Base-by-base conservation (phyloP, 2,888 invertebrate species). In the Euproctis similis region DNA sequence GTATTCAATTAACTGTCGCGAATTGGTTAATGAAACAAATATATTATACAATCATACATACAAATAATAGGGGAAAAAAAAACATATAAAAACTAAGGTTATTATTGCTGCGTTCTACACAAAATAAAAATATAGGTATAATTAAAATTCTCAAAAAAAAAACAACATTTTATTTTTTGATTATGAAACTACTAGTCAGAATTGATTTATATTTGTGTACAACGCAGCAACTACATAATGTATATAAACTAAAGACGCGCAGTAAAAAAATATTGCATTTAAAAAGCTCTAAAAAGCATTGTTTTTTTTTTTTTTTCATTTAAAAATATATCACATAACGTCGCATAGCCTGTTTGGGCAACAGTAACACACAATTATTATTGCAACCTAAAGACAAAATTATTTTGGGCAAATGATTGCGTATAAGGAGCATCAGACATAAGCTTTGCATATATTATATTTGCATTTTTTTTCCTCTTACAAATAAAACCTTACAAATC, bases 291-390 rank as follows among this genome's bases (percentile, higher is more conserved):
- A 34, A 34, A 30, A 46, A 46, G 35, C 35, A 31, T n/a, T 31
- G 12, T 34, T 14, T 37, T 37, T n/a, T n/a, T n/a, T n/a, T n/a
- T n/a, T n/a, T n/a, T n/a, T n/a, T n/a, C n/a, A 31, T 42, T 34
- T 25, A 28, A 37, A 45, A 41, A 41, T 46, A 50, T 50, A 50
- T 50, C 49, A 50, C 49, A 50, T 32, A 31, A 46, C 40, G 37
- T 45, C 46, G 50, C 39, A 28, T 11, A 26, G 25, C 34, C 22
- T 27, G 37, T 28, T 42, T 17, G 6, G 18, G 30, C 30, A 5
- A 9, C 19, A 34, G 12, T 30, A 11, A 45, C 27, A 39, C 31
- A 31, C 13, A 33, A 12, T 5, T n/a, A n/a, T n/a, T n/a, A n/a
- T n/a, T n/a, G n/a, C n/a, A n/a, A n/a, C n/a, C n/a, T n/a, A n/a